Evolutionary conservation across 2,888 invertebrate genomes (phyloP), one percentile per base, ranked within the genome.

Genomic region (Athalia cordata): DNA sequence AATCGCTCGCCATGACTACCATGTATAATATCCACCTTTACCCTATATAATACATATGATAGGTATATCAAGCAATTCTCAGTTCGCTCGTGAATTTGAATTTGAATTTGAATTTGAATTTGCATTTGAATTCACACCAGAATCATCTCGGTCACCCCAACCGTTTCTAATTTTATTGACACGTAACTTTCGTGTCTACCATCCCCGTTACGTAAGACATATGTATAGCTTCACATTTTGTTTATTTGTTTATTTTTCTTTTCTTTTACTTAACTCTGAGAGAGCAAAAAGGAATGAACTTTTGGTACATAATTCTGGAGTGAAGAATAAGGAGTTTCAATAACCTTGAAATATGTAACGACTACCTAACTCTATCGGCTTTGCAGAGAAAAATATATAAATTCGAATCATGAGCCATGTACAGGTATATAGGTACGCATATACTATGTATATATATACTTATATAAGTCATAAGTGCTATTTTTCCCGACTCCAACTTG

Each of bases 401-500:
- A 29, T 29, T 29, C 29, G 29, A 29, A 29, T 29, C 29, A 29
- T 29, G 29, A 29, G 9, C n/a, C 11, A 55, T 55, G n/a, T 55
- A n/a, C 7, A 55, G n/a, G 11, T 9, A 55, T n/a, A 11, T n/a
- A 7, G 9, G 55, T 55, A n/a, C 6, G 1, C 11, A 3, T 55
- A 55, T 11, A n/a, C 55, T 7, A 29, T n/a, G 55, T 11, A 29
- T 50, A 52, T 52, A 6, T 72, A 59, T 59, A 72, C 59, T 13
- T 59, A 9, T 57, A 13, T 52, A 13, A 59, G 57, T 59, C 72
- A 72, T 59, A 72, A 72, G 72, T 47, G 72, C 13, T 72, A 72
- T 72, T 72, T 72, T 59, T 72, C 72, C 72, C 5, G 72, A 72
- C 72, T 72, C 47, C 45, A 72, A 52, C 59, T 52, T 72, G 72